Evolutionary conservation across 2,888 invertebrate genomes (phyloP), one percentile per base, ranked within the genome.

Genomic region (Steinernema carpocapsae): DNA sequence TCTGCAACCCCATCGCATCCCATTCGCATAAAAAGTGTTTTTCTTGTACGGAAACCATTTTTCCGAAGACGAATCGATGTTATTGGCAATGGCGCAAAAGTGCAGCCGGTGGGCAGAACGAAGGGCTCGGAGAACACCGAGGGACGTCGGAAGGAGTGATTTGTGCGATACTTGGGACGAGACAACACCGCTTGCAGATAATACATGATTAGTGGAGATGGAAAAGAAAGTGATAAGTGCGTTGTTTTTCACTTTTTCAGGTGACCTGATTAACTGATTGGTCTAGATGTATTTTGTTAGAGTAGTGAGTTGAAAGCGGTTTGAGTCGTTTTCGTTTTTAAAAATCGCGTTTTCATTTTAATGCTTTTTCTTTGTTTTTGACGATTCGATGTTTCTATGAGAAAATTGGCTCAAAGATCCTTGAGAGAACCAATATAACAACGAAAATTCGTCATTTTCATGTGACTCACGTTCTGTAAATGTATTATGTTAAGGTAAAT

Each of bases 111-210:
- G 56, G 56, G 22, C 26, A 14, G 12, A 56, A 17, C 6, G 48
- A n/a, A 14, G 48, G 2, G 48, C 14, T n/a, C 17, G 48, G 48
- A 14, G 48, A 48, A 48, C 48, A 48, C 48, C 48, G 48, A 14
- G 48, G n/a, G 48, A 17, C 7, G 48, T 48, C 48, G 43, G 7
- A 7, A 12, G 22, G 12, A 12, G 4, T 37, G 6, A 32, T 64
- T 64, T 64, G 22, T 32, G 64, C 32, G n/a, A n/a, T 48, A 48
- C 48, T 19, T 14, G 19, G 24, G 4, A 24, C 19, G 24, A 52
- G 24, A 52, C 52, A 52, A 22, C 64, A 14, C 32, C 64, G 64
- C 64, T 64, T 37, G 64, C 64, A 64, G 32, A 12, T 64, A 32
- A 64, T 26, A 12, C 22, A 56, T 56, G 64, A 64, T 37, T 26